A percentile compares a stretch with the other conserved stretches of the same genome.
phyloP scores from a whole-genome alignment of 2,797 vertebrate species.

The Poecile montanus region DNA sequence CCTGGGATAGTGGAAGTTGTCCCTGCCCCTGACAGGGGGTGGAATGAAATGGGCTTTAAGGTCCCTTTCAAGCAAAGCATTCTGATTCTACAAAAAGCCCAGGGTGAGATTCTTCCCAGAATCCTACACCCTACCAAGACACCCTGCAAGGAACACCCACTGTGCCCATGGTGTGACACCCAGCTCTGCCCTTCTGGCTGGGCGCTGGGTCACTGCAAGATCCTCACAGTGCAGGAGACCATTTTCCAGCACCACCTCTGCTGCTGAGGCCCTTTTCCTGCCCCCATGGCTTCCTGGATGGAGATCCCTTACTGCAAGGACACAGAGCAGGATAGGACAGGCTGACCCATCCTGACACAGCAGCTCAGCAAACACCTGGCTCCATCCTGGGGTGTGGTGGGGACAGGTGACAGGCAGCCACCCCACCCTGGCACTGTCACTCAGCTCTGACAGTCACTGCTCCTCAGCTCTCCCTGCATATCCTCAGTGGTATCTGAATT shows the following conservation, averaged over 20 bases:
- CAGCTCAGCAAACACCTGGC: background rate
- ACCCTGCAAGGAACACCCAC: background rate
- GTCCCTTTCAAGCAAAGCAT: background rate
- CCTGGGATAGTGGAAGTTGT: background rate
- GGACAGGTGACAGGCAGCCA: background rate
- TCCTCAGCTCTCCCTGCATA: background rate
- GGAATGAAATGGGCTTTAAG: background rate
- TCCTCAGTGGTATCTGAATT: background rate
- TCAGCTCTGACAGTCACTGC: background rate
- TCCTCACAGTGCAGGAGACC: background rate
- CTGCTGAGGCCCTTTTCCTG: background rate
- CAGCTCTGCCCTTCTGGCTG: background rate
- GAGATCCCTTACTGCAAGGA: background rate
- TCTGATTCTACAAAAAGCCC: background rate
- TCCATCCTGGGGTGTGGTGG: accelerated
- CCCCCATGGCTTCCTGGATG: background rate
- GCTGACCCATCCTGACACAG: background rate
- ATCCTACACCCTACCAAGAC: background rate
- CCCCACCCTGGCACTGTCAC: background rate
- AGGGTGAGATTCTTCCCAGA: background rate
- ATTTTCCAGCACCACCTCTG: background rate
- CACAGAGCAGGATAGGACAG: accelerated
- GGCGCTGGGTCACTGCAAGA: background rate
- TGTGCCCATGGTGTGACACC: background rate
- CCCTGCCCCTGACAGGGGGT: background rate